phyloP scores from a whole-genome alignment of 2,113 vertebrate species.

The Zapornia atra region DNA sequence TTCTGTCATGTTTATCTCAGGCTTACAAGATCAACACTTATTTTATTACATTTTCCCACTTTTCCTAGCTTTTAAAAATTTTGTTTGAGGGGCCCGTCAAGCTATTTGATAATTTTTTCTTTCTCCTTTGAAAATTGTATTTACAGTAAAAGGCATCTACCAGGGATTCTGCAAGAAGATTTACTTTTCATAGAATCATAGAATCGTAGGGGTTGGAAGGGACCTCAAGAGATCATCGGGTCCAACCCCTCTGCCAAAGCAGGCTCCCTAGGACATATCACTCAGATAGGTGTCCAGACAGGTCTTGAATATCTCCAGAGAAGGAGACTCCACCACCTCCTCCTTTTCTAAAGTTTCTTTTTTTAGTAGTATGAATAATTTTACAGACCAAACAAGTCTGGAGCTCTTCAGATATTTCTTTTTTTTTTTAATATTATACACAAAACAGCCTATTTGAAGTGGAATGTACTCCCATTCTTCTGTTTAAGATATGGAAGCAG shows the following conservation, averaged over 20 bases:
- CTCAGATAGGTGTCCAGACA: too few relatives aligned
- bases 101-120: neutral
- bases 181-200: too few relatives aligned
- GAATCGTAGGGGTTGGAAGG: too few relatives aligned
- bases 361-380: neutral
- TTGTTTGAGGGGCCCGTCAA: neutral
- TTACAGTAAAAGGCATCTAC: neutral
- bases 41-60: neutral
- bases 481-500: neutral
- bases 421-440: too few relatives aligned
- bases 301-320: too few relatives aligned
- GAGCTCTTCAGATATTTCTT: neutral
- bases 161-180: neutral
- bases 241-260: too few relatives aligned
- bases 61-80: neutral
- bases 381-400: neutral
- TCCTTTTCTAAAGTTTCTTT: neutral
- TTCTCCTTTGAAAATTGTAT: neutral
- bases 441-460: neutral
- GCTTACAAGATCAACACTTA: neutral
- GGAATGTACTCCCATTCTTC: neutral
- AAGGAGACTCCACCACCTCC: too few relatives aligned
- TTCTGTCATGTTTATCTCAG: neutral
- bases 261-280: too few relatives aligned
- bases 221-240: too few relatives aligned